Base-by-base conservation (phyloP, 2,888 invertebrate species). In the Acleris emargana region DNA sequence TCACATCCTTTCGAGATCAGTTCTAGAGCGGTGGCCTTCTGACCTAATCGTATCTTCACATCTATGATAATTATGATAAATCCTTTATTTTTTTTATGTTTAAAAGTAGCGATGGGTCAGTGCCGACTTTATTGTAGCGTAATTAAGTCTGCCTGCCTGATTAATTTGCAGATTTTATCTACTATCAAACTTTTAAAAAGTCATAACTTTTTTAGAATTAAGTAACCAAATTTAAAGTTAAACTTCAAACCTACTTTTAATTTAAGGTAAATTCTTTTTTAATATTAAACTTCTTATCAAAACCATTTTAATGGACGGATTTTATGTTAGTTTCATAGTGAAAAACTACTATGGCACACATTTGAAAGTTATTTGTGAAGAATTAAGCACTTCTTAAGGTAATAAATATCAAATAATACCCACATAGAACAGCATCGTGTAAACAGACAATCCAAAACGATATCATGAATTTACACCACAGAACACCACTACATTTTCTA, bases 401-500 rank as follows among this genome's bases (percentile, higher is more conserved):
- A 55, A 20, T 22, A 55, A 43, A 43, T 32, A 58, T 18, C 7
- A 45, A n/a, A 73, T 70, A 75, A 85, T 86, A 88, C 87, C 80
- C 77, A 87, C 88, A 76, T 69, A 68, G 67, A 79, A 71, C 76
- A 76, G 76, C 87, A 86, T 86, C 72, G 67, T 87, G 79, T 52
- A 71, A 70, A 63, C 72, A 75, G 67, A 71, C 73, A 81, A 76
- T 78, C 76, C 77, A 76, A 78, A 78, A 72, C 55, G 62, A 62
- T 62, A 67, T 67, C 70, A 68, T 67, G 63, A 55, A 68, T 74
- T 75, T 75, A 62, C 76, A 79, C 76, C 75, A 84, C 86, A 81
- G 75, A 82, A 84, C 76, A 57, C 76, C 80, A 82, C 84, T 83
- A 86, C 88, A 88, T 89, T 83, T 86, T 86, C 75, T 72, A 72